Base-by-base conservation (phyloP, 1,140 invertebrate species). In the Phthorimaea operculella region DNA sequence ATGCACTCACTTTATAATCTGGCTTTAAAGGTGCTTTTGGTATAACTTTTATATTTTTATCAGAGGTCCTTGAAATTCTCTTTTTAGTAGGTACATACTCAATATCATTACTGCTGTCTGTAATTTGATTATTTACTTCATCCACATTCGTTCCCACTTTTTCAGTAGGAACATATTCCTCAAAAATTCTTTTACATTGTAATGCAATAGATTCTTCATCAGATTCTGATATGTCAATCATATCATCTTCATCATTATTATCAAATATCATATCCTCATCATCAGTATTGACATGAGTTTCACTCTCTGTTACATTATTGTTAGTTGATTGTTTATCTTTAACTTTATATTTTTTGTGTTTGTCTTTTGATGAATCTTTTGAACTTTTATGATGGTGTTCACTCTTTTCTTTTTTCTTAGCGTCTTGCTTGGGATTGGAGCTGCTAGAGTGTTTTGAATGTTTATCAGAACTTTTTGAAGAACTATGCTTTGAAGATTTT, bases 171-270 rank as follows among this genome's bases (percentile, higher is more conserved):
- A 86, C 76, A 79, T 87, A 87, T 62, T 87, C 85, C 66, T 87
- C 84, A 83, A 87, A 87, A 63, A 87, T 87, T 68, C 70, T 84
- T 59, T 84, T 79, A 68, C 85, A 87, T 68, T 87, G 78, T 58
- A 81, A 62, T 36, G 73, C 76, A 59, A 86, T 83, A 48, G 64
- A 60, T 55, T 87, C 84, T 65, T 86, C 83, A 73, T 87, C 85
- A 21, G 81, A 79, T 47, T 87, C 85, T 42, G 81, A 83, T 45
- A 82, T 54, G 56, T 74, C 64, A 52, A 71, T 66, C 47, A 59
- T 44, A 42, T 76, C 72, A 48, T 74, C 71, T 28, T 28, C 21
- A 58, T 70, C 66, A 52, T 59, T 59, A 17, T 56, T 16, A 14
- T 50, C 49, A 51, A 51, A 33, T 16, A n/a, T 15, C 33, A n/a